A percentile compares a stretch with the other conserved stretches of the same genome.
Evolutionary conservation across 2,113 vertebrate genomes (phyloP).

Genomic region (Choloepus hoffmanni): DNA sequence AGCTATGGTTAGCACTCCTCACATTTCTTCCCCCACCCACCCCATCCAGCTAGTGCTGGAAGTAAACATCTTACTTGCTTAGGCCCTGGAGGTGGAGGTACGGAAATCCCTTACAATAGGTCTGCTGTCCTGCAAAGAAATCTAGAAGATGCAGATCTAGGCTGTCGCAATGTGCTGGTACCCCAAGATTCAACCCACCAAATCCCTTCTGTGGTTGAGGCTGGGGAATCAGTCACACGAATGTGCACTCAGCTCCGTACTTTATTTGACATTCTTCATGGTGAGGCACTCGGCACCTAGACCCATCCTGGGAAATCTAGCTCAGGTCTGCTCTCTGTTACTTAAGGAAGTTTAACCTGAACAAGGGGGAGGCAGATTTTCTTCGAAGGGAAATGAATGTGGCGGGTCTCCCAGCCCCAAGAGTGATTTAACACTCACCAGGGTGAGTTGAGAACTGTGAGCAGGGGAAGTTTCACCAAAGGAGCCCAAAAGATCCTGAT

Average conservation of each 20-base stretch:
- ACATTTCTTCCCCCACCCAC: background rate
- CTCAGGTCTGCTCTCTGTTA: background rate
- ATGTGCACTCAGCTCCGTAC: background rate
- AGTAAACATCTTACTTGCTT: conserved; percentile 41
- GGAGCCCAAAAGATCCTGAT: background rate
- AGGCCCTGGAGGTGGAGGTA: background rate
- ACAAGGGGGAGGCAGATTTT: background rate
- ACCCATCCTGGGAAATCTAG: background rate
- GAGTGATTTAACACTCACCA: background rate
- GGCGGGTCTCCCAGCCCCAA: background rate
- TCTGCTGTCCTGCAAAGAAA: conserved; percentile 18
- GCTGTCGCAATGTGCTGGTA: background rate
- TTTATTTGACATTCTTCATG: background rate
- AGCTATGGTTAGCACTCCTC: conserved; percentile 29
- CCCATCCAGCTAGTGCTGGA: background rate
- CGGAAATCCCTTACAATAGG: background rate
- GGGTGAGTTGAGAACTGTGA: background rate
- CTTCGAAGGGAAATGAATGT: background rate
- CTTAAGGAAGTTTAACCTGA: background rate
- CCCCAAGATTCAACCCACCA: background rate
- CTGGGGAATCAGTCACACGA: background rate
- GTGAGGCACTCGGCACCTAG: background rate
- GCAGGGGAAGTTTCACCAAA: background rate
- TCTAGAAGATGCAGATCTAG: conserved; percentile 2
- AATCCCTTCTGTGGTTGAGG: background rate